phyloP scores from a whole-genome alignment of 2,113 vertebrate genomes.

The Pteropus alecto region DNA sequence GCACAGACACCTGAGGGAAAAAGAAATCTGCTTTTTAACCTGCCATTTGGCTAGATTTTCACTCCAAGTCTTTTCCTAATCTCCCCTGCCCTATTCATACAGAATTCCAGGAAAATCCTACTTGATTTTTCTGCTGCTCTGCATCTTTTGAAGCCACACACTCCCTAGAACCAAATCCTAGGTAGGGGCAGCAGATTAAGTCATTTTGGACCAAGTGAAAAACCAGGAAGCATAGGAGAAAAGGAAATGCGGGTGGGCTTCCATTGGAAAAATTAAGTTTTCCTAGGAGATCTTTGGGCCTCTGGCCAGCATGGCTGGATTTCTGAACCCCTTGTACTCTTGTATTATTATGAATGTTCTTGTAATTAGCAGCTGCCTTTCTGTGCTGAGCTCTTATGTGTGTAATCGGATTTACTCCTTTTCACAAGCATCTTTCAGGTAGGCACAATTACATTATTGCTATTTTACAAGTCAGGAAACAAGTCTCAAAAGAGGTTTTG shows the following conservation, averaged over 20 bases:
- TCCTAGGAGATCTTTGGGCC: neutral
- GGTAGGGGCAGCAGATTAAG: neutral
- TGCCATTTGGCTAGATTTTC: neutral
- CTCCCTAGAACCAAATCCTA: neutral
- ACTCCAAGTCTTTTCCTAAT: neutral
- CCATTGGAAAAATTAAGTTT: neutral
- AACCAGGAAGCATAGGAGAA: neutral
- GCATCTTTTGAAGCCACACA: neutral
- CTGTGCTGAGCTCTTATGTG: neutral
- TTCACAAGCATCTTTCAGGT: neutral
- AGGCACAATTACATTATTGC: neutral
- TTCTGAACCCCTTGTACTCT: neutral
- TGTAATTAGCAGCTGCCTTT: neutral
- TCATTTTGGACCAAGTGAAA: neutral
- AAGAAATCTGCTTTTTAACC: neutral
- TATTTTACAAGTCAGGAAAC: neutral
- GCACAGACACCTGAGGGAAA: neutral
- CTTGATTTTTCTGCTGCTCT: neutral
- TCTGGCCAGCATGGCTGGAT: neutral
- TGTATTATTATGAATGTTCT: neutral
- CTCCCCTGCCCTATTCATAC: neutral
- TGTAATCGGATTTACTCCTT: too few relatives aligned
- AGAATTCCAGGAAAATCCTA: neutral
- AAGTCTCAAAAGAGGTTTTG: neutral
- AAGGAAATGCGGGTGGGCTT: neutral